Percentiles rank a stretch among this genome's conserved stretches.
phyloP scores from a whole-genome alignment of 2,888 invertebrate genomes.

The Lysandra coridon region DNA sequence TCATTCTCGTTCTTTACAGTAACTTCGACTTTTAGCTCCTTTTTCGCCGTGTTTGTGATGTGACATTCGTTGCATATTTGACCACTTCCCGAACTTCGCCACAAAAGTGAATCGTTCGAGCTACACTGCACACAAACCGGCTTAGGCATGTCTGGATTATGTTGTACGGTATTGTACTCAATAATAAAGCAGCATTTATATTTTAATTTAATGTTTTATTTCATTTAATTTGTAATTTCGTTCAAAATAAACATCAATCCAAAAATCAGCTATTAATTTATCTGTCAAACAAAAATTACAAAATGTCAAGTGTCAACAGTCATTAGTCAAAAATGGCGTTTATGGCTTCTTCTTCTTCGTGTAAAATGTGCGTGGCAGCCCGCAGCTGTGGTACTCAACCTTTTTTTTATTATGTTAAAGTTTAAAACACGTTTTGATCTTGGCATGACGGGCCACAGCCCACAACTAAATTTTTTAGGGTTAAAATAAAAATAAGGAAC shows the following conservation, averaged over 20 bases:
- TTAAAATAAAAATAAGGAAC: too few relatives aligned
- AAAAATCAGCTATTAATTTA: neutral
- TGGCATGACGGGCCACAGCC: too few relatives aligned
- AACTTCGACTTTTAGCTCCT: conserved; percentile 57
- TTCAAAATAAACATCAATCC: neutral
- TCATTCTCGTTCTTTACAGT: conserved; percentile 57
- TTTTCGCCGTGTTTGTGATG: conserved; percentile 65
- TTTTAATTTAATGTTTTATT: neutral
- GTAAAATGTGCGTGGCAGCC: neutral
- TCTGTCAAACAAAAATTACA: neutral
- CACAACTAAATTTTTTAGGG: too few relatives aligned
- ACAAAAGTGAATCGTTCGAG: conserved; percentile 85
- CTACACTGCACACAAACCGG: conserved; percentile 87
- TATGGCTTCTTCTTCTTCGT: neutral
- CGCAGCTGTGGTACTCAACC: too few relatives aligned
- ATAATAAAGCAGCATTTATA: neutral
- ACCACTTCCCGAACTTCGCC: conserved; percentile 87
- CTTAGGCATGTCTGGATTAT: conserved; percentile 60
- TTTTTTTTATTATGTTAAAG: too few relatives aligned
- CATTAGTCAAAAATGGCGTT: neutral
- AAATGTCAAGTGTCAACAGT: too few relatives aligned
- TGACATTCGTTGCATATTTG: conserved; percentile 89
- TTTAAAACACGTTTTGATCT: too few relatives aligned
- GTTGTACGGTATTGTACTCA: neutral
- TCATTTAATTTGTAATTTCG: neutral